Base-by-base conservation (phyloP, 2,113 vertebrate genomes). In the Brachypodius melanocephalos region DNA sequence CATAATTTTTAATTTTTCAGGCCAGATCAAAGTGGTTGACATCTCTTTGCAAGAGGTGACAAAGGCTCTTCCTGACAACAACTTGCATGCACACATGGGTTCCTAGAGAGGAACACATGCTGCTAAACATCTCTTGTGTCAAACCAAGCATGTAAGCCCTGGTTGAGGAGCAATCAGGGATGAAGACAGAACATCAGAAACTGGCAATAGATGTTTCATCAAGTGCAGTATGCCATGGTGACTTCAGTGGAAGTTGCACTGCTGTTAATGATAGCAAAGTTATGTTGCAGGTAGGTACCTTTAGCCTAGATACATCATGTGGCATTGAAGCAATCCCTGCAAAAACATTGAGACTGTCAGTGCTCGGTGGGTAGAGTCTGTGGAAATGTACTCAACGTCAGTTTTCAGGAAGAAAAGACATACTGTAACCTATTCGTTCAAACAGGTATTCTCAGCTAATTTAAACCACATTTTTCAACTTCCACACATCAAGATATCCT, bases 331-430 rank as follows among this genome's bases (percentile, higher is more conserved):
- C 8, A 52, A 40, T 88, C 85, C 34, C 29, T 67, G 32, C 5
- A 26, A 63, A 82, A 88, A 85, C 67, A 68, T 2, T 54, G 28
- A 51, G 28, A 38, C 3, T 55, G 54, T 86, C 51, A 73, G 74
- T n/a, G 14, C 40, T 66, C 48, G 69, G 28, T 34, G 52, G 51
- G 59, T 51, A 76, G 69, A 85, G 59, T 57, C 40, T 21, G 7
- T 77, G 75, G 77, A 92, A 92, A 93, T 58, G 59, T 85, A 72
- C 91, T 94, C 88, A 68, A 22, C 62, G 71, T 55, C 45, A 62
- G 29, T 89, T 85, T 92, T 92, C 89, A 92, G 82, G 93, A 94
- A 95, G 69, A 90, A 93, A 96, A 89, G 17, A 90, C 63, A 73
- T 38, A 62, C 24, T 32, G 68, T 83, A 83, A 92, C 91, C 93